Percentiles rank a stretch among this genome's conserved stretches.
These are phyloP conservation scores for Desmodus rotundus DNA, from an alignment of 2,113 vertebrate genomes.

Conservation along the genomic window DNA sequence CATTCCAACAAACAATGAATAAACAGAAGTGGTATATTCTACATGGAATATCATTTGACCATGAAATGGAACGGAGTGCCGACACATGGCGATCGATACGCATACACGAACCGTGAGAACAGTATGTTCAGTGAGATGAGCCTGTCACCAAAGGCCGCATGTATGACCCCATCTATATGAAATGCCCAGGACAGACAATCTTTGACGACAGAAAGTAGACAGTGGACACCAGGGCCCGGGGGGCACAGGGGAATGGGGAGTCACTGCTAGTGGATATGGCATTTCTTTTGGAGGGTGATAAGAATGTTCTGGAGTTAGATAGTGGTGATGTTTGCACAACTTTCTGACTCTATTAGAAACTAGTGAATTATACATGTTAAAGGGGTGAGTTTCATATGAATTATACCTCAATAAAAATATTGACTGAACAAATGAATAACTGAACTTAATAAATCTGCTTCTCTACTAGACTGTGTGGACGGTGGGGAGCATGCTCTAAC, in stretches of 20 bases:
- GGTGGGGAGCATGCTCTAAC: background rate
- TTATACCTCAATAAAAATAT: background rate
- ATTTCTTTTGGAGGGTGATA: background rate
- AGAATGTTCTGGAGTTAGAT: background rate
- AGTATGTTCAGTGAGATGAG: background rate
- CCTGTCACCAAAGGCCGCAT: background rate
- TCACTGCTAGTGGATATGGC: background rate
- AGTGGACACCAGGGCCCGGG: background rate
- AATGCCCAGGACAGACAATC: background rate
- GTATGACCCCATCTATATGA: background rate
- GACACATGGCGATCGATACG: background rate
- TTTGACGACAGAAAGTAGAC: background rate
- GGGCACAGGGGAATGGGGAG: background rate
- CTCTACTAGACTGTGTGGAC: background rate
- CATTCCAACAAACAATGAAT: background rate
- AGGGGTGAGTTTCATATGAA: background rate
- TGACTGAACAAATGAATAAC: background rate
- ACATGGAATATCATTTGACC: background rate
- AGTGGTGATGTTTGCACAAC: too few relatives aligned
- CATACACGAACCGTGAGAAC: background rate
- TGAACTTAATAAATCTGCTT: background rate
- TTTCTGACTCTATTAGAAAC: background rate
- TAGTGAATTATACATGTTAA: background rate
- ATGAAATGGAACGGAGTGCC: background rate
- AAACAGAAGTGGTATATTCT: background rate